These are phyloP conservation scores for Mesorhabditis spiculigera DNA, from an alignment of 2,888 invertebrate species.

Conservation along the genomic window DNA sequence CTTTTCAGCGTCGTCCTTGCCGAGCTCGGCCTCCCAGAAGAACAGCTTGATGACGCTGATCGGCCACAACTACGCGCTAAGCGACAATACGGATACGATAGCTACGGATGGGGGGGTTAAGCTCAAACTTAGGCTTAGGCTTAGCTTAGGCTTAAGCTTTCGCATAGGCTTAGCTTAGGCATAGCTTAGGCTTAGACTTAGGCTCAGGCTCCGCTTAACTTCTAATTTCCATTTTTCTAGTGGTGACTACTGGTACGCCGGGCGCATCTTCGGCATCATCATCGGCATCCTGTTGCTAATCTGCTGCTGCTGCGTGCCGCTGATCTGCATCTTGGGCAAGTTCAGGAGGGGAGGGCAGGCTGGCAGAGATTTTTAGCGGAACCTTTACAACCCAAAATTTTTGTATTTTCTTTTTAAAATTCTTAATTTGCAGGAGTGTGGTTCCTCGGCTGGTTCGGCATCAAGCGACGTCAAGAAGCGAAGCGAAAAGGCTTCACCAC, in stretches of 20 bases:
- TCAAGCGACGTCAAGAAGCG: constrained; percentile 21
- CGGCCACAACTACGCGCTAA: not conserved
- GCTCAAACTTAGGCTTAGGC: not conserved
- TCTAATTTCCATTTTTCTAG: no score
- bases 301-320: constrained; percentile 52
- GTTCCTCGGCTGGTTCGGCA: constrained; percentile 56
- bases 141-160: no score
- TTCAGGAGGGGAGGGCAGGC: constrained; percentile 3
- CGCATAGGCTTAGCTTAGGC: not conserved
- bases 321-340: constrained; percentile 52
- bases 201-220: no score
- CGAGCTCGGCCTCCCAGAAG: no score
- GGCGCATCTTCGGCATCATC: constrained; percentile 52
- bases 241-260: constrained; percentile 55
- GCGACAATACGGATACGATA: not conserved
- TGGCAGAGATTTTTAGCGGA: not conserved
- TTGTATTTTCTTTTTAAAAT: not conserved
- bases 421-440: constrained; percentile 10
- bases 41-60: not conserved
- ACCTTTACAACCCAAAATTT: no score
- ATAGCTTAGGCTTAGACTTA: not conserved
- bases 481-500: no score
- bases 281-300: constrained; percentile 46
- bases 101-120: constrained; percentile 5
- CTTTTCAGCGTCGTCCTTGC: no score